A percentile compares a stretch with the other conserved stretches of the same genome.
phyloP scores from a whole-genome alignment of 2,888 invertebrate species.

The Zygothrica quintamaculata region DNA sequence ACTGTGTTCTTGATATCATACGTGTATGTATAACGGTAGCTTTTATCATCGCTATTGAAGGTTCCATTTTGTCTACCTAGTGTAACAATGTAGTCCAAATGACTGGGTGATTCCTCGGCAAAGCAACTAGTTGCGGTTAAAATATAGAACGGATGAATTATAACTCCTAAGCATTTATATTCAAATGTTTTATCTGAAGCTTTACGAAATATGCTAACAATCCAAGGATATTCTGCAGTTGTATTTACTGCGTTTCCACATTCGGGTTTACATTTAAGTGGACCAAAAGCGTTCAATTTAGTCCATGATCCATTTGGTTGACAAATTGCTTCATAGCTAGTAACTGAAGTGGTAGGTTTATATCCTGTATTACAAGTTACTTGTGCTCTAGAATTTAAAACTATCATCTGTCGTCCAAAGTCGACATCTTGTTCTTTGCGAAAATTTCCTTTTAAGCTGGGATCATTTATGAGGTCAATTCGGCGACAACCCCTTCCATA shows the following conservation, averaged over 20 bases:
- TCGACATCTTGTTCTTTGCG: no score
- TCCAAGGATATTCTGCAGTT: constrained; percentile 68
- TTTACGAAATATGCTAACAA: constrained; percentile 61
- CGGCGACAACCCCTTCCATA: no score
- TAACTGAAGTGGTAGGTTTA: no score
- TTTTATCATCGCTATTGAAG: constrained; percentile 20
- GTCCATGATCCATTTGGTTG: constrained; percentile 62
- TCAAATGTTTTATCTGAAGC: not conserved
- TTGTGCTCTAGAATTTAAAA: no score
- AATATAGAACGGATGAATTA: constrained; percentile 32
- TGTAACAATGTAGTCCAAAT: constrained; percentile 11
- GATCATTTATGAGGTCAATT: no score
- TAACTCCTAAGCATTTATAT: constrained; percentile 34
- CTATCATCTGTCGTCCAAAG: no score
- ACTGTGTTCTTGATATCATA: no score
- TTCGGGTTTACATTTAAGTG: constrained; percentile 65
- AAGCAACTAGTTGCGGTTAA: constrained; percentile 25
- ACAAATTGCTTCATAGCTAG: constrained; percentile 43
- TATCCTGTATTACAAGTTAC: no score
- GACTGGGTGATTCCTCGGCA: no score
- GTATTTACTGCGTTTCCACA: constrained; percentile 65
- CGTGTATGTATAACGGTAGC: no score
- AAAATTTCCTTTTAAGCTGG: no score
- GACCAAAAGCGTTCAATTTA: constrained; percentile 6
- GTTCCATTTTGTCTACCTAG: constrained; percentile 29